Evolutionary conservation across 2,888 invertebrate species (phyloP), one percentile per base, ranked within the genome.

Genomic region (Caenorhabditis virilis): DNA sequence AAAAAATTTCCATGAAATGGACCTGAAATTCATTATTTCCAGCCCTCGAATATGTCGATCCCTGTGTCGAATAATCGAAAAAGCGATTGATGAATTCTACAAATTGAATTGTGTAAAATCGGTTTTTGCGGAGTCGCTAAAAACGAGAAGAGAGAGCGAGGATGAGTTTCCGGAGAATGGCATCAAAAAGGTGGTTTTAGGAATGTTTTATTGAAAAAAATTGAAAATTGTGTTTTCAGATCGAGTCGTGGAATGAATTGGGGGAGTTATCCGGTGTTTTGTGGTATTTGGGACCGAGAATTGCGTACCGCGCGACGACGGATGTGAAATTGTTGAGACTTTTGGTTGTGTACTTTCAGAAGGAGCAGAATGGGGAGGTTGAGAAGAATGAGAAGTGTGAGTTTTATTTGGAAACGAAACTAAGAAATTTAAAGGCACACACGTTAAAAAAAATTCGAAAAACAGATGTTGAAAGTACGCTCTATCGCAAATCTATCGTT

Each of bases 291-390:
- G 76, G 76, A n/a, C 76, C 76, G 0, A 35, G 72, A 9, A 39
- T 76, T 20, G 74, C 69, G 2, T 71, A 67, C 45, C 57, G 61
- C 22, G 42, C 64, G 2, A 90, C 91, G 93, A 95, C 86, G 90
- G 93, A 1, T 89, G 92, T 65, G 87, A 98, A 97, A 86, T 84
- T 93, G 22, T 81, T 88, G 11, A 84, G 89, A 36, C 77, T 89
- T 5, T 84, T 87, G 39, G 85, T 85, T 57, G 78, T 84, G 6
- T 87, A 86, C 74, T 84, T 88, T 50, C 68, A 70, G 20, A 77
- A 78, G 42, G 42, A 68, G 1, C 59, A 57, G 13, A 57, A 67
- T 15, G 60, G 58, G 20, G 69, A 64, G 15, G 36, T 72, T 26
- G 58, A 38, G 18, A 56, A 49, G 7, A 59, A 59, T 53, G 62